These are phyloP conservation scores for Mola mola DNA, from an alignment of 2,113 vertebrate species.

Conservation along the genomic window DNA sequence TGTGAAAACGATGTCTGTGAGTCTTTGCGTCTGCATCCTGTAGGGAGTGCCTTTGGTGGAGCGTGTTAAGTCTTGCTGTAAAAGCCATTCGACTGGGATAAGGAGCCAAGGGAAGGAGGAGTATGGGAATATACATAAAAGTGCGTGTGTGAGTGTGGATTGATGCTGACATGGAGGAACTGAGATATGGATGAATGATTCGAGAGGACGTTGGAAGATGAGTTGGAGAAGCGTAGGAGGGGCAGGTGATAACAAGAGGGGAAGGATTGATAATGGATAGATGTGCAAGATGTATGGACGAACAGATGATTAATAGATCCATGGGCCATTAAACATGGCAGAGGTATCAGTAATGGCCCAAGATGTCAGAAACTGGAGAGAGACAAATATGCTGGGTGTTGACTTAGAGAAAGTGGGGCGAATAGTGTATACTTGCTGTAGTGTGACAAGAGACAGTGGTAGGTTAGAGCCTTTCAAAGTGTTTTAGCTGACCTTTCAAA, in stretches of 20 bases:
- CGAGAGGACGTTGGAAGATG: constrained; percentile 24
- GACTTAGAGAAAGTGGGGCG: constrained; percentile 19
- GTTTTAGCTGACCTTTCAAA: no score
- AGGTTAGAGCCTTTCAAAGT: no score
- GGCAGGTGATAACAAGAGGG: constrained; percentile 58
- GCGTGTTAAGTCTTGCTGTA: constrained; percentile 54
- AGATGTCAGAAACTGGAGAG: constrained; percentile 26
- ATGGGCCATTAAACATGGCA: constrained; percentile 42
- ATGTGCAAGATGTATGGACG: constrained; percentile 49
- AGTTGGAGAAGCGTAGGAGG: constrained; percentile 29
- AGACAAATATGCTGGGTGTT: constrained; percentile 31
- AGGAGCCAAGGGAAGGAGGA: constrained; percentile 35
- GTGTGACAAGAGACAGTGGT: no score
- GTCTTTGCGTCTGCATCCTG: constrained; percentile 59
- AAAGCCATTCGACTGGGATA: constrained; percentile 55
- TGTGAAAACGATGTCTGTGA: constrained; percentile 61
- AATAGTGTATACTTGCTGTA: constrained; percentile 14
- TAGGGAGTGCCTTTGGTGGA: constrained; percentile 62
- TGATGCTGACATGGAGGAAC: constrained; percentile 53
- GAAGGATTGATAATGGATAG: constrained; percentile 53
- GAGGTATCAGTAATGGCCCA: constrained; percentile 33
- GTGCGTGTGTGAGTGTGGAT: constrained; percentile 26
- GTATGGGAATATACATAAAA: constrained; percentile 40
- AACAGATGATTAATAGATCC: constrained; percentile 47
- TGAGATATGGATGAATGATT: constrained; percentile 50